A percentile compares a stretch with the other conserved stretches of the same genome.
Evolutionary conservation across 2,888 invertebrate species (phyloP).

Genomic region (Blomia tropicalis): DNA sequence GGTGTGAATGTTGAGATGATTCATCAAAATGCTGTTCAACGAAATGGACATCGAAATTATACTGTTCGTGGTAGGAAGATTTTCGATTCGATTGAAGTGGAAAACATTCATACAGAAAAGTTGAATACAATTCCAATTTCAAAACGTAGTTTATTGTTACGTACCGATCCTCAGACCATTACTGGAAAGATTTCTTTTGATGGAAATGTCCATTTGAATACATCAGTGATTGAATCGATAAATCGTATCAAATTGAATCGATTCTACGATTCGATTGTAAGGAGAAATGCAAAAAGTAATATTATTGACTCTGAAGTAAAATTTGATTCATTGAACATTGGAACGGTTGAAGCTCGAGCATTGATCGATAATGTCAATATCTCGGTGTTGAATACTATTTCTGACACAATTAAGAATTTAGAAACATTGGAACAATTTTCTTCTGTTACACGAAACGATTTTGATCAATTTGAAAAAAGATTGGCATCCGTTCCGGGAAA

Average conservation of each 20-base stretch:
- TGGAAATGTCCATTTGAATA: not conserved
- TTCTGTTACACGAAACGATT: not conserved
- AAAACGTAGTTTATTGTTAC: not conserved
- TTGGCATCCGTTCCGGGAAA: not conserved
- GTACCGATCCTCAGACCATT: not conserved
- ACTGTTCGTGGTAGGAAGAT: slow-evolving; percentile 1
- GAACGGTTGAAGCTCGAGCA: not conserved
- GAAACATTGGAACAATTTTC: not conserved
- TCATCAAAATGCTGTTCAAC: not conserved
- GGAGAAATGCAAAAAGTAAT: not conserved
- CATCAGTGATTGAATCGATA: not conserved
- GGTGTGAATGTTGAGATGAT: slow-evolving; percentile 3
- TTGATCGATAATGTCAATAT: slow-evolving; percentile 13
- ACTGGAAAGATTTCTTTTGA: not conserved
- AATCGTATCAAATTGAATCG: not conserved
- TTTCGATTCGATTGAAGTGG: not conserved
- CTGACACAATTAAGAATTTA: not conserved
- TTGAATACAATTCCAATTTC: not conserved
- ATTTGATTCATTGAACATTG: not conserved
- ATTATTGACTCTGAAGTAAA: not conserved
- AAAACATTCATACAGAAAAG: not conserved
- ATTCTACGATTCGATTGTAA: not conserved
- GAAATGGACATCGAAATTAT: not conserved
- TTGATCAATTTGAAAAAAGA: not conserved
- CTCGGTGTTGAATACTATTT: slow-evolving; percentile 6